Evolutionary conservation across 2,113 vertebrate genomes (phyloP), one percentile per base, ranked within the genome.

Genomic region (Corynorhinus townsendii): DNA sequence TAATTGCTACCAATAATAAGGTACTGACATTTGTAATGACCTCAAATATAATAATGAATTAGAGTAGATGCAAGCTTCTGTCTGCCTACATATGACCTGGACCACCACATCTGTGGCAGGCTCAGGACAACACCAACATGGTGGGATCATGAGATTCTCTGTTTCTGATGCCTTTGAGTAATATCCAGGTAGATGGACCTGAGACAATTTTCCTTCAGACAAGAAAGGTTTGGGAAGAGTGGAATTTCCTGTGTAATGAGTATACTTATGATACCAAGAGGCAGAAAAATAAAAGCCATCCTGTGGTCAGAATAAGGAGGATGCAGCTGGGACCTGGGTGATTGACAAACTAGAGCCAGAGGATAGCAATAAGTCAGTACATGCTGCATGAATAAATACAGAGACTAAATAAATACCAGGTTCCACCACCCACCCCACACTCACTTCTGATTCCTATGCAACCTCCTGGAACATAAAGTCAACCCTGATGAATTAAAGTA

Each of bases 301-400:
- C 33, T 40, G 26, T 17, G 62, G 52, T 35, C 69, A 40, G 52
- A 77, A 54, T 33, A n/a, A 54, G 69, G 43, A 40, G 43, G 40
- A 20, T 20, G n/a, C 17, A 6, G 22, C 26, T 76, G 0, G 26
- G 1, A 59, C n/a, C 81, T 54, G 40, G 35, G 33, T 6, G 38
- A 45, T 1, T 16, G 15, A 71, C 4, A 1, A 30, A 14, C 19
- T 20, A 20, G 38, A 56, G 17, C 56, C 56, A 45, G 89, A 22
- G 1, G 22, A 43, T 0, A 20, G 81, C 14, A 45, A 40, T 6
- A 47, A 19, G 45, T 38, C 49, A 22, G 45, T 11, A 28, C 11
- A 12, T 4, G n/a, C 30, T 47, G 10, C 7, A 1, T 0, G 30
- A 52, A 16, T 0, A 79, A 24, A 83, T 64, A 14, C 40, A 3